A percentile compares a stretch with the other conserved stretches of the same genome.
Conservation (phyloP, 2,113 vertebrate genomes). For the Podarcis cretensis region DNA sequence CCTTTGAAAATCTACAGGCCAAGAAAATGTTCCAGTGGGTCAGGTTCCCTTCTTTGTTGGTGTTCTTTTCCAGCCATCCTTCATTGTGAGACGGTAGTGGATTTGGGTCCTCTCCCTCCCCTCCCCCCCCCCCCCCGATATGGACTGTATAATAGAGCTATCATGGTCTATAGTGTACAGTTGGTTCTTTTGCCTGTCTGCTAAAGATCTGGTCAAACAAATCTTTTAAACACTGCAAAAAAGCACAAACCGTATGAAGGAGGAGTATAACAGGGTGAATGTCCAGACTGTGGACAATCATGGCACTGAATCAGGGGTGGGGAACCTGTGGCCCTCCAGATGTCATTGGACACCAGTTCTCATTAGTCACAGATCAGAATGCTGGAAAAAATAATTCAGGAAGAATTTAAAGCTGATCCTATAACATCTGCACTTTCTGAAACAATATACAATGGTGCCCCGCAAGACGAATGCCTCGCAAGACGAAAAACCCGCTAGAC, state of each 20-base stretch:
- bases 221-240: neutral
- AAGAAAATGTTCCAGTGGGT: neutral
- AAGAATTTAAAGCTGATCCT: too few relatives aligned
- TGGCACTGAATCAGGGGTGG: neutral
- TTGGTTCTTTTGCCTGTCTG: neutral
- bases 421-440: too few relatives aligned
- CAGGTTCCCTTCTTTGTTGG: neutral
- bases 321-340: too few relatives aligned
- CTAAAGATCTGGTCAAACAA: neutral
- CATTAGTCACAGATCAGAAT: too few relatives aligned
- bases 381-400: too few relatives aligned
- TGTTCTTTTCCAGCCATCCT: neutral
- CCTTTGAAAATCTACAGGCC: neutral
- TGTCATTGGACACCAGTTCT: too few relatives aligned
- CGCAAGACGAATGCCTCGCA: too few relatives aligned
- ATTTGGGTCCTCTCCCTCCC: too few relatives aligned
- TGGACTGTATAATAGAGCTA: neutral
- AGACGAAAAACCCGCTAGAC: too few relatives aligned
- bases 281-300: neutral
- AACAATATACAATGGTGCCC: too few relatives aligned
- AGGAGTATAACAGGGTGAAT: neutral
- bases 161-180: neutral
- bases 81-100: neutral
- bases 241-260: neutral
- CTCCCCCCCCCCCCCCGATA: too few relatives aligned